Evolutionary conservation across 2,113 vertebrate species (phyloP).

Genomic region (Oenanthe melanoleuca): DNA sequence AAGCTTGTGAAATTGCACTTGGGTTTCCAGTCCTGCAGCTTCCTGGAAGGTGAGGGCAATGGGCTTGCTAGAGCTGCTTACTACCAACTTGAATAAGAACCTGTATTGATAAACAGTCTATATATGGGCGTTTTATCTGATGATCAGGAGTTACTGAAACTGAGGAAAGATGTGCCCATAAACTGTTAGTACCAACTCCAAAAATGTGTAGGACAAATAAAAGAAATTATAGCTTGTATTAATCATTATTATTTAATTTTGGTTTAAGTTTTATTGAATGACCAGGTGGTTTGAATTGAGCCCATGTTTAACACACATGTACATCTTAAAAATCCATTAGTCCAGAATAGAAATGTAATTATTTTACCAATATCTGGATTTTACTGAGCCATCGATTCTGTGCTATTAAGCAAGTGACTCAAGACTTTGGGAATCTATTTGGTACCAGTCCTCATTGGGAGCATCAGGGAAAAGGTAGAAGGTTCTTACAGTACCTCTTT

Average conservation of each 20-base stretch:
- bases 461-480: neutral
- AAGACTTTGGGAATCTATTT: neutral
- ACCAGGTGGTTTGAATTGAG: neutral
- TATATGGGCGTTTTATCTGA: neutral
- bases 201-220: neutral
- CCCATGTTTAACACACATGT: neutral
- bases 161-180: neutral
- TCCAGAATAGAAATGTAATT: neutral
- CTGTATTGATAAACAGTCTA: neutral
- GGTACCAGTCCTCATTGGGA: neutral
- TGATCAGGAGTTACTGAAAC: neutral
- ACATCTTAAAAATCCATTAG: neutral
- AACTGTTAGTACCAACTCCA: neutral
- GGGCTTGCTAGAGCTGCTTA: neutral
- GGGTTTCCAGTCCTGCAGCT: neutral
- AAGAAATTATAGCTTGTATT: neutral
- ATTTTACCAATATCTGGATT: neutral
- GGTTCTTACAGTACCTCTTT: neutral
- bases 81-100: neutral
- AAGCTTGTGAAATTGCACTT: neutral
- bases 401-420: neutral
- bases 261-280: neutral
- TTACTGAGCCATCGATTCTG: neutral
- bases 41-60: neutral
- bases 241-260: neutral